Percentiles rank a stretch among this genome's conserved stretches.
These are phyloP conservation scores for Aptenodytes forsteri DNA, from an alignment of 2,113 vertebrate species.

Conservation along the genomic window DNA sequence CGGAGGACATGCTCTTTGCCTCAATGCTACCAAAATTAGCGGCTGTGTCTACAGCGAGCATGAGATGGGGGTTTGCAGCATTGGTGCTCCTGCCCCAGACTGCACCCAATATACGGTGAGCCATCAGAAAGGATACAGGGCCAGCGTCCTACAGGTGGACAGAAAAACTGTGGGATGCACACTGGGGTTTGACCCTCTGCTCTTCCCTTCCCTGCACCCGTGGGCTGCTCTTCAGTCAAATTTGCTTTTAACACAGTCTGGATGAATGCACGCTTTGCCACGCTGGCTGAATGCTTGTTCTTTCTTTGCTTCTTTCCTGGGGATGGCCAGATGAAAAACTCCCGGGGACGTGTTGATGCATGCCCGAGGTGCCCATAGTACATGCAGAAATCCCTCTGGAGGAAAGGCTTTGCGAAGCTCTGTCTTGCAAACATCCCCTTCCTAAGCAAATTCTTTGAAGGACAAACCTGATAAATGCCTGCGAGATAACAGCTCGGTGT, in stretches of 20 bases:
- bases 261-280: neutral
- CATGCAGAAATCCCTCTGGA: neutral
- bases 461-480: neutral
- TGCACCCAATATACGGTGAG: neutral
- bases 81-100: neutral
- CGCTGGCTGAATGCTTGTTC: neutral
- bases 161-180: neutral
- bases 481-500: fast-evolving
- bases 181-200: neutral
- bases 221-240: neutral
- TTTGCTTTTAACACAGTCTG: neutral
- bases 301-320: neutral
- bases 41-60: neutral
- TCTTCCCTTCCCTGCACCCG: neutral
- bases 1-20: neutral
- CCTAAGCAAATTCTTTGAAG: neutral
- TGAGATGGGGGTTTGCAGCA: neutral
- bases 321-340: neutral
- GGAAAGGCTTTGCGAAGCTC: neutral
- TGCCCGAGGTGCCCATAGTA: neutral
- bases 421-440: neutral
- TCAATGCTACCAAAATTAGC: neutral
- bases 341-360: neutral
- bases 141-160: neutral
- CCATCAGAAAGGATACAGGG: neutral